phyloP scores from a whole-genome alignment of 37 sponge, comb jelly and placozoan genomes.

The Lycopodina hypogea region DNA sequence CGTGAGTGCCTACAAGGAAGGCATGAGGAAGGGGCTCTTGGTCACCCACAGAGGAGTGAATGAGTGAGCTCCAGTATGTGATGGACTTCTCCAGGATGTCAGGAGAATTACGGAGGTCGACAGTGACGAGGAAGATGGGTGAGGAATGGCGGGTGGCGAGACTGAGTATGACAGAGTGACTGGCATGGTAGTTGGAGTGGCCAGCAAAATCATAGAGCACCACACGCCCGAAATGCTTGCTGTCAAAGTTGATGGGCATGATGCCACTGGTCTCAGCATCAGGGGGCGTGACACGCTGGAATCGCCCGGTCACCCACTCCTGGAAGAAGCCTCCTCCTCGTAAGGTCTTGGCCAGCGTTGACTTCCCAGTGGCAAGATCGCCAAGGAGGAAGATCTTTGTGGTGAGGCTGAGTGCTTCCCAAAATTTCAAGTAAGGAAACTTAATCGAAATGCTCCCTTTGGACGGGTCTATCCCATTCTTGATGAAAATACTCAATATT shows the following conservation, averaged over 20 bases:
- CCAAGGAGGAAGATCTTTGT: slow-evolving; percentile 31
- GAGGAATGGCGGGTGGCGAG: neutral
- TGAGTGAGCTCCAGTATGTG: slow-evolving; percentile 12
- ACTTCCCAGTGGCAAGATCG: slow-evolving; percentile 7
- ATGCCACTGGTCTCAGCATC: slow-evolving; percentile 14
- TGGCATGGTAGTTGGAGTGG: slow-evolving; percentile 17
- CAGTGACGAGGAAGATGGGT: slow-evolving; percentile 17
- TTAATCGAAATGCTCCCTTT: slow-evolving; percentile 8
- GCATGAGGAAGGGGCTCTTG: neutral
- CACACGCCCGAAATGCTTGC: slow-evolving; percentile 22
- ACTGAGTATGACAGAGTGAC: slow-evolving; percentile 32
- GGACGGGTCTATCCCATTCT: slow-evolving; percentile 22
- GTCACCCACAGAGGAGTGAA: neutral
- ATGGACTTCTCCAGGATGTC: slow-evolving; percentile 1
- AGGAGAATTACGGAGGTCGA: slow-evolving; percentile 9
- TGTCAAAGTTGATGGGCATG: slow-evolving; percentile 7
- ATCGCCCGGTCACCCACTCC: slow-evolving; percentile 20
- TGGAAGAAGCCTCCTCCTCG: slow-evolving; percentile 12
- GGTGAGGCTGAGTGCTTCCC: neutral
- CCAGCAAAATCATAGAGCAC: slow-evolving; percentile 39
- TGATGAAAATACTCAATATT: slow-evolving; percentile 11
- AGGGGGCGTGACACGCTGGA: neutral
- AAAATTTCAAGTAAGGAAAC: slow-evolving; percentile 16
- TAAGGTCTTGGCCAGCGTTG: slow-evolving; percentile 29
- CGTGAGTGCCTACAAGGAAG: slow-evolving; percentile 27